Conservation (phyloP, 2,888 invertebrate genomes). For the Clistopyga incitator region DNA sequence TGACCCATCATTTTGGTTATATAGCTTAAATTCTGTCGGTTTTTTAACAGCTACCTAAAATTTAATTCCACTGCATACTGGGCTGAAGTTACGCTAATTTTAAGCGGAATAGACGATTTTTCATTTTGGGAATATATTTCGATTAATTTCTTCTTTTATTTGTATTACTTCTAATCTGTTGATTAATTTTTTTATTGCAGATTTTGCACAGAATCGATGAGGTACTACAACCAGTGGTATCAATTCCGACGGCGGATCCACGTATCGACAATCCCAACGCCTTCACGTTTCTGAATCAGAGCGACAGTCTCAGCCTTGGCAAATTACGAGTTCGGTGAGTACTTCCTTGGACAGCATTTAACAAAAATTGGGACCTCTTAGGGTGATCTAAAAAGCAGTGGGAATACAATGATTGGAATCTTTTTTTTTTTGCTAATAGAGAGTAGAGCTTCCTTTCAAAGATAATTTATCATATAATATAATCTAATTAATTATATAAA, state of each 20-base stretch:
- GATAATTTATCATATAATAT: no score
- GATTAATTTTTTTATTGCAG: conserved; percentile 84
- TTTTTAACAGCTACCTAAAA: no score
- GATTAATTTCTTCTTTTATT: no score
- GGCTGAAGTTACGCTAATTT: no score
- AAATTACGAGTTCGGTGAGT: conserved; percentile 90
- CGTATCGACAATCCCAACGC: conserved; percentile 93
- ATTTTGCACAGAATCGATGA: conserved; percentile 95
- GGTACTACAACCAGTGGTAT: conserved; percentile 91
- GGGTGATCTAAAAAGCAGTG: conserved; percentile 3
- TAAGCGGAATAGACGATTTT: no score
- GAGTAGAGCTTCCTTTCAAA: not conserved
- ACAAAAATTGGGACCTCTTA: not conserved
- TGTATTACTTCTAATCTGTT: not conserved
- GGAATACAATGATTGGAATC: not conserved
- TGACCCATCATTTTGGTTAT: not conserved
- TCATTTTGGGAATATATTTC: no score
- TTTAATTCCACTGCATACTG: no score
- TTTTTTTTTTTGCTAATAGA: conserved; percentile 13
- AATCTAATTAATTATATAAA: no score
- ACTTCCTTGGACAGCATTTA: not conserved
- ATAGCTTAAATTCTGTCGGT: not conserved
- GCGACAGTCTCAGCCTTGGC: conserved; percentile 91
- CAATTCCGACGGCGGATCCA: conserved; percentile 86
- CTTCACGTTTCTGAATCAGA: conserved; percentile 91